These are phyloP conservation scores for Siderastrea siderea DNA, from an alignment of 92 coral and sea anemone genomes.

Conservation along the genomic window DNA sequence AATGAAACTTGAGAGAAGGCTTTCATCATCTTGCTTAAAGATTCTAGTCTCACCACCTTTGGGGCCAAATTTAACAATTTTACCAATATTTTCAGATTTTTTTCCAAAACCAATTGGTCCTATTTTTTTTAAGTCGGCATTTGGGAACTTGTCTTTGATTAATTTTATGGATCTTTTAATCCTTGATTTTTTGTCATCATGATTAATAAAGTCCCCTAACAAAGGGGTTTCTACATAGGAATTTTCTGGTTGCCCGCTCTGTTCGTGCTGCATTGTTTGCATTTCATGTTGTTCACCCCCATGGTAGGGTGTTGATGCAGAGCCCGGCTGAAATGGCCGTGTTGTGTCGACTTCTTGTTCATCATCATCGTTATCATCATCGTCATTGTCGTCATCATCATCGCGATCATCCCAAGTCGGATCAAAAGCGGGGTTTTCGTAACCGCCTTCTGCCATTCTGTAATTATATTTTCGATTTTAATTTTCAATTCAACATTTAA, in stretches of 20 bases:
- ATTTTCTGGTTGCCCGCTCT: slow-evolving; percentile 9
- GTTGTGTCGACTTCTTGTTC: not conserved
- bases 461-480: not conserved
- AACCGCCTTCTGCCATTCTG: not conserved
- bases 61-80: not conserved
- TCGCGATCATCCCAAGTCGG: not conserved
- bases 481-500: not conserved
- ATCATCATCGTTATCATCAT: too few relatives aligned
- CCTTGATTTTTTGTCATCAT: not conserved
- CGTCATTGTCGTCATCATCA: too few relatives aligned
- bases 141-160: not conserved
- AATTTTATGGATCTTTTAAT: not conserved
- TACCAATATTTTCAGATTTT: not conserved
- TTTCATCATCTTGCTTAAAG: not conserved
- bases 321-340: not conserved
- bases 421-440: not conserved
- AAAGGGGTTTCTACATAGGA: not conserved
- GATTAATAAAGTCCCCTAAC: not conserved
- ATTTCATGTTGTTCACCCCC: not conserved
- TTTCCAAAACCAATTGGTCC: not conserved
- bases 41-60: not conserved
- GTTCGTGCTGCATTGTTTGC: not conserved
- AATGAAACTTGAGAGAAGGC: not conserved
- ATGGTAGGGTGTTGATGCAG: not conserved
- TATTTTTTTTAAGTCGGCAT: not conserved